Percentiles rank a stretch among this genome's conserved stretches.
These are phyloP conservation scores for Brachirus orientalis DNA, from an alignment of 2,113 vertebrate genomes.

Conservation along the genomic window DNA sequence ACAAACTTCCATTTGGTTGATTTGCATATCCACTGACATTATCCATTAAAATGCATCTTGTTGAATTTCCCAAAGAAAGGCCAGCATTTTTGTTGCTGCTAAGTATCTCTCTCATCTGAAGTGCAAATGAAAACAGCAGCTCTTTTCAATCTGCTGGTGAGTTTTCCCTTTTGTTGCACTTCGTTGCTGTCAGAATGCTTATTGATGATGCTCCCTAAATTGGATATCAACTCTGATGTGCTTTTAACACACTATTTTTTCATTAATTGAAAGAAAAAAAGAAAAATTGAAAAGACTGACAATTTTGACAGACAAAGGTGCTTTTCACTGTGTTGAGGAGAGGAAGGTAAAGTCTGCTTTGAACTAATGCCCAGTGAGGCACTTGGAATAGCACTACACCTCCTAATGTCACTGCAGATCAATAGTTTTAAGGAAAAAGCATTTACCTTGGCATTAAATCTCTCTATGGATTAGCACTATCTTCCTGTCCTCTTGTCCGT, in stretches of 20 bases:
- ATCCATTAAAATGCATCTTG: neutral
- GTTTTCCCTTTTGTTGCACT: constrained; percentile 16
- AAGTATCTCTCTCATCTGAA: constrained; percentile 4
- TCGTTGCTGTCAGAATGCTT: constrained; percentile 26
- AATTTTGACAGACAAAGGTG: neutral
- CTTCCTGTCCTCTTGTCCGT: constrained; percentile 36
- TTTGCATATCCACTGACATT: constrained; percentile 4
- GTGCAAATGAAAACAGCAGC: constrained; percentile 7
- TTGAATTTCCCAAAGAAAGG: constrained; percentile 11
- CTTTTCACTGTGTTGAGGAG: neutral
- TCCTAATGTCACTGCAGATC: constrained; percentile 49
- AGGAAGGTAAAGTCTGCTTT: neutral
- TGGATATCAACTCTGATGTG: constrained; percentile 6
- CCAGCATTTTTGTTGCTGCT: neutral
- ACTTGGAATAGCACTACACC: constrained; percentile 37
- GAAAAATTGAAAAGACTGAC: too few species aligned
- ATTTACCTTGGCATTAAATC: constrained; percentile 31
- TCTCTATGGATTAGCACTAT: constrained; percentile 34
- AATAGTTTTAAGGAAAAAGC: constrained; percentile 27
- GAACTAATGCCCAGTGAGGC: constrained; percentile 21
- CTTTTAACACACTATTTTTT: constrained; percentile 18
- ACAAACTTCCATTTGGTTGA: constrained; percentile 2
- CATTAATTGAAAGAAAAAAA: too few species aligned
- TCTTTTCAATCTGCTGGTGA: constrained; percentile 33
- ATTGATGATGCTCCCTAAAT: constrained; percentile 16